These are phyloP conservation scores for Protodeltote pygarga DNA, from an alignment of 2,888 invertebrate species.

Conservation along the genomic window DNA sequence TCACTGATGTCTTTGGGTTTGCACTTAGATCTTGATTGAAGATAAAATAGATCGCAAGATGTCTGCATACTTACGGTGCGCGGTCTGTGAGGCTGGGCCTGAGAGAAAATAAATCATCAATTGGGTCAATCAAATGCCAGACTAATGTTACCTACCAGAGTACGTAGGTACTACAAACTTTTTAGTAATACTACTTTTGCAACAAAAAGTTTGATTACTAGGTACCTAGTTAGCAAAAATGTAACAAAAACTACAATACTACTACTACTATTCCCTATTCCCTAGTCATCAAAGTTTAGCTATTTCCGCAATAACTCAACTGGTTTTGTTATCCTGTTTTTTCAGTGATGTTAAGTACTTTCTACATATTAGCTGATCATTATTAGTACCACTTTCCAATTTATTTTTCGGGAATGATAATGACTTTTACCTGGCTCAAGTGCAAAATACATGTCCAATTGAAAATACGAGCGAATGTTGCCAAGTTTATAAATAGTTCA, in stretches of 20 bases:
- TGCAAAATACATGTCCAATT: slow-evolving; percentile 5
- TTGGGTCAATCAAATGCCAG: slow-evolving; percentile 85
- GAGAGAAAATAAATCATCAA: slow-evolving; percentile 85
- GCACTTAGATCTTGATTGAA: slow-evolving; percentile 76
- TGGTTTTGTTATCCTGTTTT: too few relatives aligned
- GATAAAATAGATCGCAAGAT: slow-evolving; percentile 84
- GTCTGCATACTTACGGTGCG: slow-evolving; percentile 71
- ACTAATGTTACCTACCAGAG: slow-evolving; percentile 58
- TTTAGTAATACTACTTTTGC: too few relatives aligned
- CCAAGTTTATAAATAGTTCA: slow-evolving; percentile 17
- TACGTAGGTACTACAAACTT: too few relatives aligned
- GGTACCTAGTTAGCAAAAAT: too few relatives aligned
- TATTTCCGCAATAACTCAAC: too few relatives aligned
- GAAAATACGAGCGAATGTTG: slow-evolving; percentile 22
- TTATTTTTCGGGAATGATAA: slow-evolving; percentile 40
- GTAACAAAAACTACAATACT: too few relatives aligned
- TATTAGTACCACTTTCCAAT: slow-evolving; percentile 55
- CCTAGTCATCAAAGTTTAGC: too few relatives aligned
- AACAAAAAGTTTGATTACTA: too few relatives aligned
- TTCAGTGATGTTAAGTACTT: not conserved
- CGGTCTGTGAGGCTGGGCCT: slow-evolving; percentile 72
- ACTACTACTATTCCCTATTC: too few relatives aligned
- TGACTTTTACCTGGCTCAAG: slow-evolving; percentile 11
- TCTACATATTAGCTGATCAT: slow-evolving; percentile 61
- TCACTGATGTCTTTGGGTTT: slow-evolving; percentile 83